Conservation (phyloP, 2,888 invertebrate species). For the Rutpela maculata region DNA sequence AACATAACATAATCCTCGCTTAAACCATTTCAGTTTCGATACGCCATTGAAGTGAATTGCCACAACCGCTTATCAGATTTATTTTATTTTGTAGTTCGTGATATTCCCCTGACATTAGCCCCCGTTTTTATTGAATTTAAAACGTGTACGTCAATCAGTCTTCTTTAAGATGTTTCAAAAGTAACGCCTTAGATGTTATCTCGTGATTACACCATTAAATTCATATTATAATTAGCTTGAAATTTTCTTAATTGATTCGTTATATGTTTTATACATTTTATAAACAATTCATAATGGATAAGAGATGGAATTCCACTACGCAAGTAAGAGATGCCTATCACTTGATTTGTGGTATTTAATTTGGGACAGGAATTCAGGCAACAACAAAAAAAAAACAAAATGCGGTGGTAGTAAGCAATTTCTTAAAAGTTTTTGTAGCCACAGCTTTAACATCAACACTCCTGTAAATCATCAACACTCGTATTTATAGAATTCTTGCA, state of each 20-base stretch:
- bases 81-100: slow-evolving; percentile 55
- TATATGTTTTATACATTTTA: slow-evolving; percentile 39
- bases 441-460: too few species aligned
- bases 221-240: slow-evolving; percentile 61
- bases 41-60: slow-evolving; percentile 44
- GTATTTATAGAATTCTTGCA: too few species aligned
- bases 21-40: slow-evolving; percentile 2
- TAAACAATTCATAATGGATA: slow-evolving; percentile 33
- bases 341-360: background rate
- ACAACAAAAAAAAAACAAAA: background rate
- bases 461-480: too few species aligned
- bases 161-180: slow-evolving; percentile 48
- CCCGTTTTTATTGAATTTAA: slow-evolving; percentile 55
- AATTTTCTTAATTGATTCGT: slow-evolving; percentile 55
- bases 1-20: background rate
- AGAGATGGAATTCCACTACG: slow-evolving; percentile 13
- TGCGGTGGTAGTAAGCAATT: too few species aligned
- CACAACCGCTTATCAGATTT: slow-evolving; percentile 57
- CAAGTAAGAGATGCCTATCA: background rate
- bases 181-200: slow-evolving; percentile 54
- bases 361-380: background rate
- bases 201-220: slow-evolving; percentile 57
- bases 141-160: slow-evolving; percentile 56
- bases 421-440: too few species aligned
- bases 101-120: slow-evolving; percentile 51